Evolutionary conservation across 2,113 vertebrate species (phyloP), one percentile per base, ranked within the genome.

Genomic region (Pelvicachromis taeniatus): DNA sequence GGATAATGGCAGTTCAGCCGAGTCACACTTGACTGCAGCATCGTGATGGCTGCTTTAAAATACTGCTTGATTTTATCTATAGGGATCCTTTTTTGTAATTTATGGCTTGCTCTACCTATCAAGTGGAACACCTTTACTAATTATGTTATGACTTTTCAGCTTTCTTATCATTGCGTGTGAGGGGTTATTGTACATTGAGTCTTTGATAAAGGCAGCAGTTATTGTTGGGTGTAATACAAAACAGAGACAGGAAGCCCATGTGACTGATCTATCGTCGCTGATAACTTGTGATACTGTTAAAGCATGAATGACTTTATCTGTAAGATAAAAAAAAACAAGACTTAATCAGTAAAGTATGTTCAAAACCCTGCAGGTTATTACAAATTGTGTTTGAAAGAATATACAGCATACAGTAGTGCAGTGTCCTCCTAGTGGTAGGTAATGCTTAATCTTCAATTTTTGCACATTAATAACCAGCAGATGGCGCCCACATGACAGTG

Each of bases 401-500:
- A 80, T 1, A 17, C 31, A 73, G 12, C 17, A 55, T 73, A 13
- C 7, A 59, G 38, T 5, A 81, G 87, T 82, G 13, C n/a, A 29
- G 79, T 31, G 16, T 58, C 82, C 93, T n/a, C 77, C 92, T 85
- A 68, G 83, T 90, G 91, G 89, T 56, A 3, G 53, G 42, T 42
- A 26, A 2, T 9, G 81, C 26, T 59, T 29, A 29, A 3, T 19
- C 4, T 29, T 65, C 33, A 38, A 11, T 38, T 73, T 73, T 23
- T 59, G 58, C 35, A 80, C 14, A 70, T 4, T 40, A 79, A 9
- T 29, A 26, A 86, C 92, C 94, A 95, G 93, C 91, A 95, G 95
- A 90, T 93, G 95, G 94, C 93, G 70, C 40, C 56, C 45, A 89
- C 40, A 87, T 52, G 45, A 85, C 81, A 90, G 58, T 14, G 5